phyloP scores from a whole-genome alignment of 2,113 vertebrate genomes.

The Uria lomvia region DNA sequence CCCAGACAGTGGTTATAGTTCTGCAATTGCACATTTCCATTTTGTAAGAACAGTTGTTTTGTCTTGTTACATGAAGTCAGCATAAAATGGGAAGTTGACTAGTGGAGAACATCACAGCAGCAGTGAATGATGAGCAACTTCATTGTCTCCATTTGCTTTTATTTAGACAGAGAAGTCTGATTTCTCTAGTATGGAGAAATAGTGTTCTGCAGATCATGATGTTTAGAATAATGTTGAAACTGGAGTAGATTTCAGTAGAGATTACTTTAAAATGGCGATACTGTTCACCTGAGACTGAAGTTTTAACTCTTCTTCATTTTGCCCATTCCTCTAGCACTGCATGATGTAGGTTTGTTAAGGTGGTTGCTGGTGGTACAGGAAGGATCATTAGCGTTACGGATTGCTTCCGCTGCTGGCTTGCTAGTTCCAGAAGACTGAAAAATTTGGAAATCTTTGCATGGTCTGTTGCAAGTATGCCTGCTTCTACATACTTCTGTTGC shows the following conservation, averaged over 20 bases:
- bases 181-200: neutral
- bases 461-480: neutral
- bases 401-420: neutral
- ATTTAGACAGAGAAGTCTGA: neutral
- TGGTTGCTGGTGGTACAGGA: neutral
- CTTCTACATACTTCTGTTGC: neutral
- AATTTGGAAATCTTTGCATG: neutral
- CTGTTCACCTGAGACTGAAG: neutral
- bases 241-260: neutral
- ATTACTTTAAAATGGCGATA: neutral
- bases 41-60: neutral
- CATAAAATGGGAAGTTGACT: neutral
- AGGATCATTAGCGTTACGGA: rapidly evolving
- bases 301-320: neutral
- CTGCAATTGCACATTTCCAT: neutral
- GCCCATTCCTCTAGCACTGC: neutral
- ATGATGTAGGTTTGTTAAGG: neutral
- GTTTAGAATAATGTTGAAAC: neutral
- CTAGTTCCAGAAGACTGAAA: neutral
- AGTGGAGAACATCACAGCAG: neutral
- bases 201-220: rapidly evolving
- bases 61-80: neutral
- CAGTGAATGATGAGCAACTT: neutral
- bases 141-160: neutral
- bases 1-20: neutral